phyloP scores from a whole-genome alignment of 2,113 vertebrate genomes.

The Centrocercus urophasianus region DNA sequence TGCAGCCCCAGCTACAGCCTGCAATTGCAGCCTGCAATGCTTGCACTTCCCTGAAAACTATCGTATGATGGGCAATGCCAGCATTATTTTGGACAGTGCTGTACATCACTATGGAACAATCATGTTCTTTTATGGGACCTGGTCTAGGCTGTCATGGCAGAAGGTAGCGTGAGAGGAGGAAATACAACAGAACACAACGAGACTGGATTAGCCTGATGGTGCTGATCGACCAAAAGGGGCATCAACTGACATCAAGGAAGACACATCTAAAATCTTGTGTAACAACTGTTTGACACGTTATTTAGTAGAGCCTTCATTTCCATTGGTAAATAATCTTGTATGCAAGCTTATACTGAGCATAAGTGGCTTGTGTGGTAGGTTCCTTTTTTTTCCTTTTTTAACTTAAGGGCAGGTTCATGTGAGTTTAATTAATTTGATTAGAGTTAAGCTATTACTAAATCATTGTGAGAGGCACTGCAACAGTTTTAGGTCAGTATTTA shows the following conservation, averaged over 20 bases:
- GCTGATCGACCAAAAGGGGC: background rate
- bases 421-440: background rate
- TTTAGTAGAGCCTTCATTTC: background rate
- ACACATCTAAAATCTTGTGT: background rate
- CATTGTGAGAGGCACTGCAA: background rate
- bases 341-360: background rate
- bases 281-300: background rate
- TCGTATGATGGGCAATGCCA: fast-evolving
- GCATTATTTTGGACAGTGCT: background rate
- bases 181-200: fast-evolving
- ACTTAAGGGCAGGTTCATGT: background rate
- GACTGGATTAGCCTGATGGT: background rate
- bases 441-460: background rate
- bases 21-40: no score
- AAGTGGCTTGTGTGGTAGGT: background rate
- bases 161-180: background rate
- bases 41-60: background rate
- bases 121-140: background rate
- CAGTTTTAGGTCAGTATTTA: background rate
- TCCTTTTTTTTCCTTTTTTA: background rate
- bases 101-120: background rate
- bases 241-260: background rate
- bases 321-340: background rate
- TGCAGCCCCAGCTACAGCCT: fast-evolving
- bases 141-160: background rate